These are phyloP conservation scores for Anser cygnoides DNA, from an alignment of 2,113 vertebrate genomes.

Conservation along the genomic window DNA sequence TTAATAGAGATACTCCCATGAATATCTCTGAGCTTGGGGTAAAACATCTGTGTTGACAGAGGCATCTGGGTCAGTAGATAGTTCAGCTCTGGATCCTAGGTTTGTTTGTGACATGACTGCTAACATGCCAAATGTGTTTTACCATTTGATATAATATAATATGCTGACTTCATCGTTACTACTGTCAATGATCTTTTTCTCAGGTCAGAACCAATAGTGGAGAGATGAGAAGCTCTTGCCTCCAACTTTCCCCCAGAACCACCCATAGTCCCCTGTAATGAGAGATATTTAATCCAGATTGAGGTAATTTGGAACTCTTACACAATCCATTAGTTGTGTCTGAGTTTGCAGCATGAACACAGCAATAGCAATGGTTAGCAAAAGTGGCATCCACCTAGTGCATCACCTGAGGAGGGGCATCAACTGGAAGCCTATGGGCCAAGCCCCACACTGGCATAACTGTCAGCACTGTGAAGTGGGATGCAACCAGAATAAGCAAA, in stretches of 20 bases:
- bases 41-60: background rate
- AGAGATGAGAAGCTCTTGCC: background rate
- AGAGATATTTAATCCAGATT: background rate
- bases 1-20: background rate
- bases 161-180: background rate
- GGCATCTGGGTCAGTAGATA: rapidly evolving
- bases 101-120: background rate
- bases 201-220: background rate
- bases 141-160: background rate
- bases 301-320: background rate
- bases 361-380: background rate
- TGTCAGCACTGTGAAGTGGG: background rate
- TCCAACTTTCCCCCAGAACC: background rate
- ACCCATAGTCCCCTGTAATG: rapidly evolving
- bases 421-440: background rate
- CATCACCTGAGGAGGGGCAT: background rate
- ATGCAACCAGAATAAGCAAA: background rate
- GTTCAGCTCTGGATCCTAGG: background rate
- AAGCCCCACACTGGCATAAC: background rate
- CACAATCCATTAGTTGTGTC: background rate
- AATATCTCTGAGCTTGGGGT: background rate
- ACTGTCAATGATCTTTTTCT: background rate
- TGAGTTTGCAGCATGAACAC: background rate
- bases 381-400: background rate
- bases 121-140: background rate